A percentile compares a stretch with the other conserved stretches of the same genome.
Conservation (phyloP, 1,140 invertebrate genomes). For the Drosophila cardini region DNA sequence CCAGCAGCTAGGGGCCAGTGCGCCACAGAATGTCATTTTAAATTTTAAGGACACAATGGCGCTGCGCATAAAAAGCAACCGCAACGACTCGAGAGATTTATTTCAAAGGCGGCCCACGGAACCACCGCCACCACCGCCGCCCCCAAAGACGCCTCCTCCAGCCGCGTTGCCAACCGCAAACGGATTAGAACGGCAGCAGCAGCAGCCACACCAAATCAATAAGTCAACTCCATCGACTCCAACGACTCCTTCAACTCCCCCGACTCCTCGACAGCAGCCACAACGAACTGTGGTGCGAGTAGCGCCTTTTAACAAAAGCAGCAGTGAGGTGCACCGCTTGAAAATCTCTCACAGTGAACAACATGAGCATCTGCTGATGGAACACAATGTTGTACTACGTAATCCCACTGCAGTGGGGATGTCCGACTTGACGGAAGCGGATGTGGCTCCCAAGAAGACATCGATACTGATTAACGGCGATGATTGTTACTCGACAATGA, state of each 20-base stretch:
- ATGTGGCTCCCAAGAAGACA: slow-evolving; percentile 87
- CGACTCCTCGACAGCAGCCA: slow-evolving; percentile 25
- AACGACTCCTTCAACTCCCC: neutral
- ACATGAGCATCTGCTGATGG: slow-evolving; percentile 32
- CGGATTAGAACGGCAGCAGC: slow-evolving; percentile 58
- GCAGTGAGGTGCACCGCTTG: slow-evolving; percentile 86
- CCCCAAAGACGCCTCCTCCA: slow-evolving; percentile 23
- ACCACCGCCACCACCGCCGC: slow-evolving; percentile 84
- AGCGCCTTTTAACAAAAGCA: slow-evolving; percentile 79
- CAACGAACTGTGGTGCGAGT: slow-evolving; percentile 78
- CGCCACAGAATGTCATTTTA: slow-evolving; percentile 84
- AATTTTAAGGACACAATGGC: slow-evolving; percentile 91
- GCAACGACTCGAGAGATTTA: slow-evolving; percentile 87
- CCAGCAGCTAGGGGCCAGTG: slow-evolving; percentile 38
- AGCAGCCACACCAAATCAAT: slow-evolving; percentile 59
- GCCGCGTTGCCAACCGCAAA: slow-evolving; percentile 47
- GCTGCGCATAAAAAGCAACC: slow-evolving; percentile 87
- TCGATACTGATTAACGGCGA: slow-evolving; percentile 91
- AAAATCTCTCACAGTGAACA: slow-evolving; percentile 86
- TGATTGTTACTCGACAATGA: slow-evolving; percentile 89
- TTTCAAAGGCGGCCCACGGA: slow-evolving; percentile 84
- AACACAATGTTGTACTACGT: slow-evolving; percentile 47
- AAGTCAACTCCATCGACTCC: slow-evolving; percentile 39
- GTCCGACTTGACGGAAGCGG: slow-evolving; percentile 26
- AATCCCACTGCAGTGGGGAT: slow-evolving; percentile 14